These are phyloP conservation scores for Urechis unicinctus DNA, from an alignment of 2,888 invertebrate species.

Conservation along the genomic window DNA sequence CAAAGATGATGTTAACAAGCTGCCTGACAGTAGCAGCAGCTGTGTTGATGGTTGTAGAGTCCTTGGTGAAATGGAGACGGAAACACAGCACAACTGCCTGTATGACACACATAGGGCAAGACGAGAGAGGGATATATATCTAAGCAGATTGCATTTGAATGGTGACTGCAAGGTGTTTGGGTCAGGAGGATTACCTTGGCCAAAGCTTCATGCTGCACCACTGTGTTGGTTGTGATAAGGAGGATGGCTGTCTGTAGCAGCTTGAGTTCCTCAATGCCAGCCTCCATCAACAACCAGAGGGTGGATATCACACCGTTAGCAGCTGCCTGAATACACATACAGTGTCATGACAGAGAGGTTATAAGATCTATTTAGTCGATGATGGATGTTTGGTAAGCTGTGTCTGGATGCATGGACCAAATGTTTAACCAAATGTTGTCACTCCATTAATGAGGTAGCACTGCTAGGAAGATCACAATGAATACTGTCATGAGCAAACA, in stretches of 20 bases:
- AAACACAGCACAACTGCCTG: slow-evolving; percentile 92
- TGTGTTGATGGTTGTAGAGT: slow-evolving; percentile 82
- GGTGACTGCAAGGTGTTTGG: background rate
- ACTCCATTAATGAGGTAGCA: no score
- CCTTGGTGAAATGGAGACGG: slow-evolving; percentile 90
- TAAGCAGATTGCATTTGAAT: background rate
- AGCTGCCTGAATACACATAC: slow-evolving; percentile 11
- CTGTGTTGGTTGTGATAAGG: slow-evolving; percentile 86
- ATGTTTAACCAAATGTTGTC: no score
- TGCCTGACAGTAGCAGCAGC: slow-evolving; percentile 97
- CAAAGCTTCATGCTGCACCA: slow-evolving; percentile 88
- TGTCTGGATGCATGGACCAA: no score
- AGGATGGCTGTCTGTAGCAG: slow-evolving; percentile 91
- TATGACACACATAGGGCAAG: background rate
- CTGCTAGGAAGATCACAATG: no score
- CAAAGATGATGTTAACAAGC: slow-evolving; percentile 70
- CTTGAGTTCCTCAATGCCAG: slow-evolving; percentile 91
- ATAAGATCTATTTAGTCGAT: no score
- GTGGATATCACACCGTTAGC: slow-evolving; percentile 65
- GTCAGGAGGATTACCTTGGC: slow-evolving; percentile 66
- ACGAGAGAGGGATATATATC: background rate
- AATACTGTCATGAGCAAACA: background rate
- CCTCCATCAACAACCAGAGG: slow-evolving; percentile 86
- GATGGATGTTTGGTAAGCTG: no score
- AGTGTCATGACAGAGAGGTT: background rate